phyloP scores from a whole-genome alignment of 2,113 vertebrate species.

The Ceratotherium simum region DNA sequence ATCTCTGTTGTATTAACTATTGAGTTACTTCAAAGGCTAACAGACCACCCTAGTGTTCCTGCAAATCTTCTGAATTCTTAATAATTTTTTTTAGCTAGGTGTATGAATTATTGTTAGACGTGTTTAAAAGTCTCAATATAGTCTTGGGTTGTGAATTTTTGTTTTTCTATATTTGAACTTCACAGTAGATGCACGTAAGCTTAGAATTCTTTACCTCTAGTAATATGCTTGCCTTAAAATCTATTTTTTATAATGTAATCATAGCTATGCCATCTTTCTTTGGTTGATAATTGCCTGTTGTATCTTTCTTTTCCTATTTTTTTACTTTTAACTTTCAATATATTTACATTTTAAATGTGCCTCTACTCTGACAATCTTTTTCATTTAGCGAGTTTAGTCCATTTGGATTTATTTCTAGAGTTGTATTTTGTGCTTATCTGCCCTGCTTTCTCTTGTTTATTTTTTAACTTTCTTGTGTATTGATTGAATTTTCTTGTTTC shows the following conservation, averaged over 20 bases:
- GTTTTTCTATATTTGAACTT: constrained; percentile 8
- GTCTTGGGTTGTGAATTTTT: constrained; percentile 1
- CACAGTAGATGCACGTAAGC: background rate
- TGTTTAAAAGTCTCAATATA: background rate
- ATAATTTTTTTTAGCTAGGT: background rate
- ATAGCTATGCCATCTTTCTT: background rate
- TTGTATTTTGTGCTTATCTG: background rate
- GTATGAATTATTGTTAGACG: background rate
- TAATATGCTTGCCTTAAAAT: background rate
- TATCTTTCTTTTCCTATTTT: background rate
- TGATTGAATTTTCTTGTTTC: constrained; percentile 3
- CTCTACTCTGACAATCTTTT: background rate
- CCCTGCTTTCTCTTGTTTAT: background rate
- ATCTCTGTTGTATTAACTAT: background rate
- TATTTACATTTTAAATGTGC: background rate
- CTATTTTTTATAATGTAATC: background rate
- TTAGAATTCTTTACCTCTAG: background rate
- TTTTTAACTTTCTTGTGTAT: background rate
- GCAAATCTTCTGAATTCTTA: background rate
- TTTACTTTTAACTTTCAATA: background rate
- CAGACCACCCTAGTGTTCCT: background rate
- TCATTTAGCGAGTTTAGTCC: background rate
- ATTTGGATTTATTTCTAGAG: constrained; percentile 27
- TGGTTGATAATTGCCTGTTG: background rate
- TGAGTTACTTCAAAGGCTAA: background rate